Evolutionary conservation across 2,113 vertebrate genomes (phyloP).

Genomic region (Nothocercus nigrocapillus): DNA sequence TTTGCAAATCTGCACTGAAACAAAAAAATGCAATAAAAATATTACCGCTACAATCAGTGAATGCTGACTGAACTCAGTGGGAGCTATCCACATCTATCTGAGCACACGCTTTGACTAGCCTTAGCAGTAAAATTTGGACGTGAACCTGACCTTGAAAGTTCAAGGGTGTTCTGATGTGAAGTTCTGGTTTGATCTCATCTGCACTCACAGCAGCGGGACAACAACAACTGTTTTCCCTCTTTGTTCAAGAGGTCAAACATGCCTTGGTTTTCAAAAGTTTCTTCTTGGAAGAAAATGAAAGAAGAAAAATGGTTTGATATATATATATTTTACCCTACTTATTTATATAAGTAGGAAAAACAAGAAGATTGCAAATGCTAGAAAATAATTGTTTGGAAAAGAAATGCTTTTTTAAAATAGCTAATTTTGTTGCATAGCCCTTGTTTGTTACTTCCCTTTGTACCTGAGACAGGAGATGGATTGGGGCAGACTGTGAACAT

Average conservation of each 20-base stretch:
- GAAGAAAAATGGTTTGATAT: background rate
- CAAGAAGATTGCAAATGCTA: background rate
- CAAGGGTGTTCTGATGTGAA: slow-evolving; percentile 52
- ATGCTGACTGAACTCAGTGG: slow-evolving; percentile 48
- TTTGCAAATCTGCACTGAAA: slow-evolving; percentile 29
- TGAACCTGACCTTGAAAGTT: slow-evolving; percentile 58
- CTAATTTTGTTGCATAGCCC: background rate
- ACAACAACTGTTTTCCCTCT: slow-evolving; percentile 26
- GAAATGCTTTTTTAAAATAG: background rate
- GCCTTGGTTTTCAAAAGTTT: slow-evolving; percentile 20
- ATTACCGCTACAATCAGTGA: slow-evolving; percentile 48
- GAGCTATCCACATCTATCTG: slow-evolving; percentile 55
- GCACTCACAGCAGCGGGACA: slow-evolving; percentile 7
- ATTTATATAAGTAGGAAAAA: background rate
- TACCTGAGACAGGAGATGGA: slow-evolving; percentile 8
- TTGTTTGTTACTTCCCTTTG: background rate
- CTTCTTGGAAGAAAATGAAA: background rate
- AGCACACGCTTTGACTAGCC: slow-evolving; percentile 57
- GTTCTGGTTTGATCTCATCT: slow-evolving; percentile 31
- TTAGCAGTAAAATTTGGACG: slow-evolving; percentile 30
- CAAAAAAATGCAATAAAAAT: slow-evolving; percentile 48
- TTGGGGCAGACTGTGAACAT: slow-evolving; percentile 9
- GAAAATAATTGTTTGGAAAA: background rate
- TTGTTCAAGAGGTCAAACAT: slow-evolving; percentile 5
- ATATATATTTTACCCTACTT: no score